Evolutionary conservation across 2,797 vertebrate species (phyloP), one percentile per base, ranked within the genome.

Genomic region (Pseudochromis fuscus): DNA sequence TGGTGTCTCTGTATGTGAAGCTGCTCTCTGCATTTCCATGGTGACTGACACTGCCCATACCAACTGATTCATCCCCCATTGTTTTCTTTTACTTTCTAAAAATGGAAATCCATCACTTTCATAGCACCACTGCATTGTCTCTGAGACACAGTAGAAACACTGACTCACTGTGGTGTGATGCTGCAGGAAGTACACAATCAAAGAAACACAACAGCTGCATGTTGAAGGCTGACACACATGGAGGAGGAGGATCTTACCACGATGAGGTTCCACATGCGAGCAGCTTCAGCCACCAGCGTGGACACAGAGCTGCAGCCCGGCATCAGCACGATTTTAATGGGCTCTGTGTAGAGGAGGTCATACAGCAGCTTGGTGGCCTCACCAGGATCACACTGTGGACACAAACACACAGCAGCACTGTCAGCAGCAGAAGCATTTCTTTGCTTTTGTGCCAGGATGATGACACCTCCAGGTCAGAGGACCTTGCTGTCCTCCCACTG

Each of bases 261-360:
- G 0, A 96, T 96, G 79, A 96, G 95, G 91, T 96, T 96, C 95
- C 95, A 97, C 95, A 97, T 96, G 37, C 96, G 94, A 2, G 96
- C 96, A 0, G 96, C 96, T 69, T 96, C 96, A 0, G 95, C 96
- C 78, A 98, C 96, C 48, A 97, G 86, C 0, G 96, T 97, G 67
- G 96, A 97, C 28, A 97, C 96, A 0, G 95, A 95, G 80, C 96
- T 97, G 85, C 96, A 96, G 45, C 96, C 96, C 0, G 96, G 96
- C 96, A 97, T 94, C 52, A 97, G 94, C 56, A 96, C 94, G 5
- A 97, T 95, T 91, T 97, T 97, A 89, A 96, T 96, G 55, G 96
- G 96, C 75, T 96, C 95, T 0, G 95, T 96, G 90, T 96, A 97
- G 16, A 96, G 94, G 9, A 96, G 93, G 87, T 97, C 96, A 0